A percentile compares a stretch with the other conserved stretches of the same genome.
Evolutionary conservation across 2,888 invertebrate genomes (phyloP).

Genomic region (Xylocampa areola): DNA sequence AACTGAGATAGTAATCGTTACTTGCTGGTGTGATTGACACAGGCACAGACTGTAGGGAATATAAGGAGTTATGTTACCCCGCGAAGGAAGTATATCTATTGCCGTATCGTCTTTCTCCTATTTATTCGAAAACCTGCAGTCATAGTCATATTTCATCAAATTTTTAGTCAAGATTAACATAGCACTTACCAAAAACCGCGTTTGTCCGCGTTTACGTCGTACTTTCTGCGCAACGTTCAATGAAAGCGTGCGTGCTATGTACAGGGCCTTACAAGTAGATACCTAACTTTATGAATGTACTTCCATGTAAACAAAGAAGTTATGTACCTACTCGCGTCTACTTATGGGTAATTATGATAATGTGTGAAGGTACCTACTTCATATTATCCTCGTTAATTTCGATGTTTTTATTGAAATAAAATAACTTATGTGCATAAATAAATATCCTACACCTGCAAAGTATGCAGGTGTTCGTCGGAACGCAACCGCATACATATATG

Average conservation of each 20-base stretch:
- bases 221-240: not conserved
- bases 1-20: too few relatives aligned
- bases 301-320: slow-evolving; percentile 4
- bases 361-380: slow-evolving; percentile 7
- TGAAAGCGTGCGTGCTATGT: not conserved
- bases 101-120: too few relatives aligned
- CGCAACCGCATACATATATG: slow-evolving; percentile 4
- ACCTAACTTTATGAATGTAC: too few relatives aligned
- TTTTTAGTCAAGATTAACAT: too few relatives aligned
- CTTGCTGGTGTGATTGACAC: too few relatives aligned
- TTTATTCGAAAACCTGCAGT: too few relatives aligned
- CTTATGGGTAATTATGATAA: slow-evolving; percentile 11
- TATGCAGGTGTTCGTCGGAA: slow-evolving; percentile 22
- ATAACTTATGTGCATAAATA: slow-evolving; percentile 23
- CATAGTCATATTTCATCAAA: too few relatives aligned
- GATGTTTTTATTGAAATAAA: slow-evolving; percentile 21
- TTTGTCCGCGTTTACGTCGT: too few relatives aligned
- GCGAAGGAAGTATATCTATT: too few relatives aligned
- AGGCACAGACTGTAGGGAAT: too few relatives aligned
- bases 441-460: slow-evolving; percentile 7
- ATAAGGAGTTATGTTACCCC: too few relatives aligned
- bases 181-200: too few relatives aligned
- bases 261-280: not conserved
- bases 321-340: not conserved
- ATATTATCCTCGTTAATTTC: slow-evolving; percentile 5